Evolutionary conservation across 2,888 invertebrate species (phyloP), one percentile per base, ranked within the genome.

Genomic region (Luperina nickerlii): DNA sequence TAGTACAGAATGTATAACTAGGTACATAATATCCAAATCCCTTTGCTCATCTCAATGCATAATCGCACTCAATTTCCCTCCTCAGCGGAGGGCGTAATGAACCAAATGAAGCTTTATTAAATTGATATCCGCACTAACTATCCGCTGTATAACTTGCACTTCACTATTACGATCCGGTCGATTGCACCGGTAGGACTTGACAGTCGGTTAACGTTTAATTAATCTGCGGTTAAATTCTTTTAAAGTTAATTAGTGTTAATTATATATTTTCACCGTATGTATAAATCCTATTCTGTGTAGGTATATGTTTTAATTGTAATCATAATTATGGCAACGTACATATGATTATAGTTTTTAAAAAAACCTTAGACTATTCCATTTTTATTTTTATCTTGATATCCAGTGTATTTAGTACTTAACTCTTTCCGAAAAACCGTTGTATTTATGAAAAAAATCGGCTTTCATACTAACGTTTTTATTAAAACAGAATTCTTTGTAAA

Each of bases 91-190:
- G 71, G 45, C 75, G 68, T 88, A 88, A 87, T 88, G 87, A 88
- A 80, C 66, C 83, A 80, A 81, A 85, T 79, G 89, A 85, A 87
- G 86, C 88, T 81, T 83, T 85, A 87, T 87, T 87, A 87, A 87
- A 89, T 89, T 87, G 86, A 85, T 89, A 88, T 82, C 83, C 74
- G 74, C 76, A 73, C 85, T 80, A 85, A 87, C 82, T 88, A 89
- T 76, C 68, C 66, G 60, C 80, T 85, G 70, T 85, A 74, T 82
- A 89, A 89, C 88, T 87, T 87, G 82, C 79, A 80, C 79, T 78
- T 81, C 71, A 76, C 78, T 78, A 82, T 76, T 78, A 67, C 11
- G 51, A 27, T 69, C 67, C 13, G 48, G n/a, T 24, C 27, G 71
- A 66, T 76, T 74, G 60, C 69, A 89, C 74, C 45, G 15, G 24